Base-by-base conservation (phyloP, 2,797 vertebrate species). In the Gymnoscopelus microlampas region DNA sequence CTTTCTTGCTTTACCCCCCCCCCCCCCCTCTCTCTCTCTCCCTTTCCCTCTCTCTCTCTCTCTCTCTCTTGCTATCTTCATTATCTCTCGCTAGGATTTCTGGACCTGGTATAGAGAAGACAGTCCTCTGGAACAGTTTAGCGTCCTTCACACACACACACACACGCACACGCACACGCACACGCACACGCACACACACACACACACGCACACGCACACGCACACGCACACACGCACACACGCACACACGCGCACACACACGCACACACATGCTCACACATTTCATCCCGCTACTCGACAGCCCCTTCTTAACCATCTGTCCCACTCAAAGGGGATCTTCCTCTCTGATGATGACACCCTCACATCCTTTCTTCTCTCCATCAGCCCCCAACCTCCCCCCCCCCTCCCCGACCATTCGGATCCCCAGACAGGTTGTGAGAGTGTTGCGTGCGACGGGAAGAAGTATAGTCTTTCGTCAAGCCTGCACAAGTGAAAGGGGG, bases 401-500 rank as follows among this genome's bases (percentile, higher is more conserved):
- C 53, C 70, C 50, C 50, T 44, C 69, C 71, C 55, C 69, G 74
- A 64, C 57, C 74, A 61, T 59, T 35, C 32, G 60, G 63, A 57
- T 7, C 63, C 63, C 61, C 60, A 80, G 74, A 74, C 67, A 85
- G 79, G 74, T 81, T 79, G 7, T 2, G 73, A 61, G 63, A 70
- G 71, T 6, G 10, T 92, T 89, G 92, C 89, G 82, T 92, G 92
- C 84, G 70, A 92, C 55, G 74, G 73, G 74, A 73, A 86, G 81
- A 78, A 78, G 89, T 83, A 78, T 89, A 86, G 72, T 88, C 87
- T 89, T 91, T 91, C 85, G 76, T 91, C 88, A 91, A 87, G 88
- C 85, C 87, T 84, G 87, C 86, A 91, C 83, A 85, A 87, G 90
- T 76, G 76, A 77, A 78, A 79, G 71, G 66, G 58, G 58, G 62